Evolutionary conservation across 2,888 invertebrate genomes (phyloP).

Genomic region (Tenthredo livida): DNA sequence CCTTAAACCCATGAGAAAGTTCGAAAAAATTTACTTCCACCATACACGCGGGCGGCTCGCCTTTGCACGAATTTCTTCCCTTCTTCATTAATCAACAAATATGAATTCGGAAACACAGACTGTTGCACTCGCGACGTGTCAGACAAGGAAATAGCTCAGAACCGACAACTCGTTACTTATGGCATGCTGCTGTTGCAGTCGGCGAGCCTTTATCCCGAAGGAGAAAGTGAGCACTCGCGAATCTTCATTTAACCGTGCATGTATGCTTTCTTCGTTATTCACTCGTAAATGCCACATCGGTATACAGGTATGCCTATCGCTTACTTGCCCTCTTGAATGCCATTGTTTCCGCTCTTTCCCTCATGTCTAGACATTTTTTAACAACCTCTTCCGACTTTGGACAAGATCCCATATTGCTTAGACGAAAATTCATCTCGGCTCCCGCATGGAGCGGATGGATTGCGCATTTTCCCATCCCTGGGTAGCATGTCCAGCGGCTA

Average conservation of each 20-base stretch:
- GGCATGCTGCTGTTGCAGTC: not conserved
- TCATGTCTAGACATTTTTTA: not conserved
- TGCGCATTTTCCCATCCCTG: conserved; percentile 17
- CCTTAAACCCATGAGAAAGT: conserved; percentile 19
- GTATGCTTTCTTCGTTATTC: not conserved
- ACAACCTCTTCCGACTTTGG: not conserved
- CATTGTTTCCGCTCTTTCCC: not conserved
- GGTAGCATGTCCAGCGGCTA: conserved; percentile 39
- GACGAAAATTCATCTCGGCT: not conserved
- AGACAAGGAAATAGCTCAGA: not conserved
- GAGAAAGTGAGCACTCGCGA: conserved; percentile 23
- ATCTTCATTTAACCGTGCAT: not conserved
- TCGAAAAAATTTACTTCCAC: conserved; percentile 3
- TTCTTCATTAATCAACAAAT: conserved; percentile 13
- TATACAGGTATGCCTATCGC: not conserved
- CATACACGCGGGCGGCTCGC: not conserved
- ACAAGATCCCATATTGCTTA: not conserved
- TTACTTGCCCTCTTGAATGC: not conserved
- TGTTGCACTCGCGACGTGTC: not conserved
- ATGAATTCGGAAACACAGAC: conserved; percentile 21
- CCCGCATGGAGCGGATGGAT: no score
- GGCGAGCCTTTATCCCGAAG: conserved; percentile 11
- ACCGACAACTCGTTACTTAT: not conserved
- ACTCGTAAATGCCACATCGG: not conserved
- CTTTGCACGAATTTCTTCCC: conserved; percentile 15